Base-by-base conservation (phyloP, 2,797 vertebrate species). In the Chelidonichthys spinosus region DNA sequence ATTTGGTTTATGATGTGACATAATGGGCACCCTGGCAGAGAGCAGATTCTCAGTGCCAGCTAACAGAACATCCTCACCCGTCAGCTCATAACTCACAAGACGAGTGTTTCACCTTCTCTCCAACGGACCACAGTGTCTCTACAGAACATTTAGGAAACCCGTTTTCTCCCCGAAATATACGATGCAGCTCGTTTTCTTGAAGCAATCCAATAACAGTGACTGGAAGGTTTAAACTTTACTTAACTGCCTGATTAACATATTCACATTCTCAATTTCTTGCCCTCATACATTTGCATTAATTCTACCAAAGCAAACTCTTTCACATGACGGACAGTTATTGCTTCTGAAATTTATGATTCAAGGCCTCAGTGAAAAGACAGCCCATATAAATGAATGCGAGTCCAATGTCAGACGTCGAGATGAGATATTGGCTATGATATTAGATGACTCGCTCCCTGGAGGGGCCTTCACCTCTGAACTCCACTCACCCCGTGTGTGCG, bases 401-500 rank as follows among this genome's bases (percentile, higher is more conserved):
- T n/a, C 7, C 3, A 71, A 5, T 17, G 35, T 3, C 17, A 56
- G 56, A 54, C 47, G 43, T 58, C 14, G 40, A 59, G 5, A 47
- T 3, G 2, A 53, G 4, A 25, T 25, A 13, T n/a, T 25, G 49
- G 18, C n/a, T 14, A 60, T 52, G 13, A 44, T 13, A 35, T 71
- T 40, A 25, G 25, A 25, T 25, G 25, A 25, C 25, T 25, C 25
- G 25, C 17, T 54, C 39, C 25, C 46, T 33, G 39, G 33, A 32
- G 2, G 1, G 59, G 42, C 55, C 68, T 69, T 36, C 14, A 33
- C 5, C 25, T 25, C 25, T 25, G 25, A 25, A 6, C 73, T 36
- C 49, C 17, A 90, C 92, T 92, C 83, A 94, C 94, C 92, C 42
- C 83, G 60, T 4, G 92, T 84, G 39, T 90, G 81, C 0, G 78